A percentile compares a stretch with the other conserved stretches of the same genome.
phyloP scores from a whole-genome alignment of 1,140 invertebrate genomes.

The Arctopsyche grandis region DNA sequence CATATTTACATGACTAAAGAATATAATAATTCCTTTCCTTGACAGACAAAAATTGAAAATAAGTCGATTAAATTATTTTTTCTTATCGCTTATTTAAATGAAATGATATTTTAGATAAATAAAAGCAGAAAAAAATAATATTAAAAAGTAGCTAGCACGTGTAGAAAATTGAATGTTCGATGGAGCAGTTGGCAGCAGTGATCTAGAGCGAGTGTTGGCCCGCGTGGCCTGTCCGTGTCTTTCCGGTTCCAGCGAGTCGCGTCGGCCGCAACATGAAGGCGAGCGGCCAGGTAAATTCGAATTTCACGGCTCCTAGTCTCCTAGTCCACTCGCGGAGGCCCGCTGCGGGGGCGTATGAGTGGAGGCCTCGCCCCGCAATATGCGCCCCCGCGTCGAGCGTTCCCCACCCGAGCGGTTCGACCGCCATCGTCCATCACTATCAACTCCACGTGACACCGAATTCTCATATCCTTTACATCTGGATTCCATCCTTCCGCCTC shows the following conservation, averaged over 20 bases:
- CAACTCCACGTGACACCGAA: neutral
- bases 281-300: conserved; percentile 67
- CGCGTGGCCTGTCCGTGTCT: conserved; percentile 45
- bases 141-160: too few relatives aligned
- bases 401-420: neutral
- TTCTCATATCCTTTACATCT: too few relatives aligned
- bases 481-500: too few relatives aligned
- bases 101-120: too few relatives aligned
- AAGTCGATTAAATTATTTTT: too few relatives aligned
- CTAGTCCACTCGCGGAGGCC: neutral
- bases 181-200: too few relatives aligned
- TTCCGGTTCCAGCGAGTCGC: conserved; percentile 57
- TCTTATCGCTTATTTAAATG: too few relatives aligned
- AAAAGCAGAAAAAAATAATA: too few relatives aligned
- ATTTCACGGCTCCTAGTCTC: neutral
- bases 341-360: neutral
- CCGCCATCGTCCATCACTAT: neutral
- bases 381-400: neutral
- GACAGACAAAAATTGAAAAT: too few relatives aligned
- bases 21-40: too few relatives aligned
- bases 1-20: too few relatives aligned
- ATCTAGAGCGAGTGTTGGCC: neutral
- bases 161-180: too few relatives aligned
- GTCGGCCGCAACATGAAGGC: conserved; percentile 67
- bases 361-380: neutral